Percentiles rank a stretch among this genome's conserved stretches.
Conservation (phyloP, 2,888 invertebrate species). For the Cryptus viduatorius region DNA sequence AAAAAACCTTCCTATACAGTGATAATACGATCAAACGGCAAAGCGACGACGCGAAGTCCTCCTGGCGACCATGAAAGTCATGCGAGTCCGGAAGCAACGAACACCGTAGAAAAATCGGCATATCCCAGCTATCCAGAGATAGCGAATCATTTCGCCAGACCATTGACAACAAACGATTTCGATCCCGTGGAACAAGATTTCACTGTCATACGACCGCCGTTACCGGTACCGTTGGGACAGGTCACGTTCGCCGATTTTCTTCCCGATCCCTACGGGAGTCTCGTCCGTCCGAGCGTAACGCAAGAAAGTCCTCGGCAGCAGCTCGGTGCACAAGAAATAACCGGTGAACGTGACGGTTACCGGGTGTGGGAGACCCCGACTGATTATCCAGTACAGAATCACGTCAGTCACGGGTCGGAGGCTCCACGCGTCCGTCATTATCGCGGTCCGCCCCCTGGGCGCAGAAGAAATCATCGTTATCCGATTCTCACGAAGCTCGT, state of each 20-base stretch:
- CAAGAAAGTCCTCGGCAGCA: slow-evolving; percentile 63
- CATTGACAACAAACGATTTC: slow-evolving; percentile 39
- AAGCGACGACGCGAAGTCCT: slow-evolving; percentile 33
- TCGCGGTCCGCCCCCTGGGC: slow-evolving; percentile 25
- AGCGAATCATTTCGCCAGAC: slow-evolving; percentile 17
- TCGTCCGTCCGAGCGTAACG: slow-evolving; percentile 63
- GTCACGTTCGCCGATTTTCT: slow-evolving; percentile 68
- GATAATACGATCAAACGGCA: slow-evolving; percentile 56
- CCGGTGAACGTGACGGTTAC: slow-evolving; percentile 47
- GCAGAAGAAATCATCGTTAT: slow-evolving; percentile 32
- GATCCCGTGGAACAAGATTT: slow-evolving; percentile 56
- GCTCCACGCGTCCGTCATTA: slow-evolving; percentile 45
- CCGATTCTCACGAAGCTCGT: slow-evolving; percentile 69
- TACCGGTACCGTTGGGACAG: slow-evolving; percentile 62
- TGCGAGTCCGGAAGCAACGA: slow-evolving; percentile 23
- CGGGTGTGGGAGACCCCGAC: slow-evolving; percentile 22
- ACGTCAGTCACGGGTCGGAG: slow-evolving; percentile 37
- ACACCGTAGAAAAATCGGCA: slow-evolving; percentile 14
- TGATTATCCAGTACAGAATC: slow-evolving; percentile 36
- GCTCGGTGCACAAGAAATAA: slow-evolving; percentile 26
- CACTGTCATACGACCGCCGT: slow-evolving; percentile 69
- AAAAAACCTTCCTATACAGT: slow-evolving; percentile 64
- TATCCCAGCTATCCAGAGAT: not conserved
- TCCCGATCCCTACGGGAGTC: slow-evolving; percentile 62
- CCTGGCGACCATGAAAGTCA: slow-evolving; percentile 30